Conservation (phyloP, 2,113 vertebrate genomes). For the Indri indri region DNA sequence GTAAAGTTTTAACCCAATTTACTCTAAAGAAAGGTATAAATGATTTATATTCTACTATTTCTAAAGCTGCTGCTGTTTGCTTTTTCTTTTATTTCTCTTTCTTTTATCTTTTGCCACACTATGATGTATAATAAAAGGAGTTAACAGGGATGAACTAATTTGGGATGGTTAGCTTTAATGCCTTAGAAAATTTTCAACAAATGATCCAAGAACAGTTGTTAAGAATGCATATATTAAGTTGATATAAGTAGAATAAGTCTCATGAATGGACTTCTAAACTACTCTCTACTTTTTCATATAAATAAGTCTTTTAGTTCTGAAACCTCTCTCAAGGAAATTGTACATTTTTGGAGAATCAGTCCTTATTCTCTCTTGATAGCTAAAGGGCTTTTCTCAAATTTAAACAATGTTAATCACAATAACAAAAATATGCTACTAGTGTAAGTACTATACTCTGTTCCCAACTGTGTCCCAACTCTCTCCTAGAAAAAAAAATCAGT, state of each 20-base stretch:
- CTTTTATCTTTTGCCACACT: neutral
- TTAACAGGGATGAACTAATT: neutral
- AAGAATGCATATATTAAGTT: too few species aligned
- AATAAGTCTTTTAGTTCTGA: slow-evolving; percentile 77
- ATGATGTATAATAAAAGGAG: neutral
- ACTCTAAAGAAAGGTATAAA: neutral
- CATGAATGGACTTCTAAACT: too few species aligned
- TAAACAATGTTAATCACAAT: slow-evolving; percentile 66
- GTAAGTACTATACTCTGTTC: slow-evolving; percentile 56
- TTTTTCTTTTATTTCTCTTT: neutral
- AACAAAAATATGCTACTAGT: slow-evolving; percentile 63
- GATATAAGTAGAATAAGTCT: too few species aligned
- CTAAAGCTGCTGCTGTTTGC: neutral
- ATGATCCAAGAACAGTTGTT: neutral
- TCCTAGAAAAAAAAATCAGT: too few species aligned
- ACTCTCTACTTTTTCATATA: slow-evolving; percentile 86
- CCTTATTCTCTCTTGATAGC: slow-evolving; percentile 76
- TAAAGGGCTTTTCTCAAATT: slow-evolving; percentile 76
- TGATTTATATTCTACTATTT: neutral
- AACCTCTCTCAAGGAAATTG: slow-evolving; percentile 73
- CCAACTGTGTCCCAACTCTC: slow-evolving; percentile 28
- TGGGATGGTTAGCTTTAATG: neutral
- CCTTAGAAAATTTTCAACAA: neutral
- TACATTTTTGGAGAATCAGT: slow-evolving; percentile 47
- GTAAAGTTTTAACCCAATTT: neutral